Evolutionary conservation across 2,797 vertebrate species (phyloP).

Genomic region (Rhodeus uyekii): DNA sequence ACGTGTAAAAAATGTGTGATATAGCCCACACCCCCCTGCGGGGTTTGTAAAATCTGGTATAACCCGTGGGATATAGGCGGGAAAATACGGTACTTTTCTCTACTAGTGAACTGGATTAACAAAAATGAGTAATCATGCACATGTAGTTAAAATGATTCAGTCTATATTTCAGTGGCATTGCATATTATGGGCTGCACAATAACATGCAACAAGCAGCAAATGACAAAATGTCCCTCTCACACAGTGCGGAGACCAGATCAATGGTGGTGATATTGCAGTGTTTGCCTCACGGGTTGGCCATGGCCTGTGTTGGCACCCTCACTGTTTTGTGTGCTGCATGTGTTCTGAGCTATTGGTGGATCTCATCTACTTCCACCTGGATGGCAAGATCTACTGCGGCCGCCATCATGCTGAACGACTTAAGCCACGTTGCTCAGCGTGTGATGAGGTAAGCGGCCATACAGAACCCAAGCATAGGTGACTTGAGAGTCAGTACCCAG

Average conservation of each 20-base stretch:
- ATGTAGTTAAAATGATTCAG: not conserved
- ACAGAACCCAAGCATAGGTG: not conserved
- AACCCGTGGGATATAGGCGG: no score
- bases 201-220: not conserved
- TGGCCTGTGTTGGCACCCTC: constrained; percentile 94
- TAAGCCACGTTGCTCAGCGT: constrained; percentile 95
- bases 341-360: constrained; percentile 95
- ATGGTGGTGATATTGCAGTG: constrained; percentile 92
- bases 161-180: not conserved
- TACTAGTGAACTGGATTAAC: not conserved
- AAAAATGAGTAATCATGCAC: not conserved
- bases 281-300: constrained; percentile 92
- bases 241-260: constrained; percentile 94
- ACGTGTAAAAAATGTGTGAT: no score
- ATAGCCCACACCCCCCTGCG: no score
- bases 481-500: not conserved
- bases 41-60: no score
- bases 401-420: constrained; percentile 94
- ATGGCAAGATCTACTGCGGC: constrained; percentile 96
- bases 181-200: not conserved
- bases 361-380: constrained; percentile 97
- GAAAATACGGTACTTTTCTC: no score
- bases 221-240: not conserved
- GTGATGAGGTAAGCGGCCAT: constrained; percentile 88
- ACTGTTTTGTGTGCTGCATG: constrained; percentile 93